These are phyloP conservation scores for Sinella curviseta DNA, from an alignment of 1,140 invertebrate species.

Conservation along the genomic window DNA sequence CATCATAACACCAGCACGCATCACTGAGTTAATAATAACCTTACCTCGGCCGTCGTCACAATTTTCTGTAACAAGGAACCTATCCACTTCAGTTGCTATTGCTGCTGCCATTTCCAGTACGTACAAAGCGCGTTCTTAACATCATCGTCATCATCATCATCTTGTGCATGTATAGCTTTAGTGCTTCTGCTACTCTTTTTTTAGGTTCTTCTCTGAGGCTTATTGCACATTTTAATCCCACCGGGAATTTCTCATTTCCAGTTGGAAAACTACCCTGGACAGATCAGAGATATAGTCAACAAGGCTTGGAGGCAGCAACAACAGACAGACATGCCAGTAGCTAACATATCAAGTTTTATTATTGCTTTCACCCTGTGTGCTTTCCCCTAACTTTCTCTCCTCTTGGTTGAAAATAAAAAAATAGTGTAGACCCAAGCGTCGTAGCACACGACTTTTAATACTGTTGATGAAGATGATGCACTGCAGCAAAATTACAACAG, in stretches of 20 bases:
- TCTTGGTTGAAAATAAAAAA: background rate
- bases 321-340: conserved; percentile 1
- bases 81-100: no score
- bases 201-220: background rate
- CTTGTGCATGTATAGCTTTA: background rate
- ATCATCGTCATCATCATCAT: background rate
- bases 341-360: conserved; percentile 16
- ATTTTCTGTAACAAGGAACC: no score
- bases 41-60: background rate
- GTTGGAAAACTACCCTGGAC: background rate
- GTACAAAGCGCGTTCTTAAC: no score
- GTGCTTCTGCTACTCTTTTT: background rate
- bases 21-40: background rate
- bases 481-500: background rate
- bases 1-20: background rate
- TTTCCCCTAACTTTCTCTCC: background rate
- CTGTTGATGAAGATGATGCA: background rate
- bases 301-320: background rate
- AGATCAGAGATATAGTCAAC: conserved; percentile 17
- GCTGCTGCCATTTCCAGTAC: no score
- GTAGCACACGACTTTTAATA: background rate
- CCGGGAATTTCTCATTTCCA: conserved; percentile 8
- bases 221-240: conserved; percentile 27
- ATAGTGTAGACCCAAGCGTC: background rate
- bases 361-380: conserved; percentile 16